Evolutionary conservation across 2,888 invertebrate genomes (phyloP).

Genomic region (Aphrophora alni): DNA sequence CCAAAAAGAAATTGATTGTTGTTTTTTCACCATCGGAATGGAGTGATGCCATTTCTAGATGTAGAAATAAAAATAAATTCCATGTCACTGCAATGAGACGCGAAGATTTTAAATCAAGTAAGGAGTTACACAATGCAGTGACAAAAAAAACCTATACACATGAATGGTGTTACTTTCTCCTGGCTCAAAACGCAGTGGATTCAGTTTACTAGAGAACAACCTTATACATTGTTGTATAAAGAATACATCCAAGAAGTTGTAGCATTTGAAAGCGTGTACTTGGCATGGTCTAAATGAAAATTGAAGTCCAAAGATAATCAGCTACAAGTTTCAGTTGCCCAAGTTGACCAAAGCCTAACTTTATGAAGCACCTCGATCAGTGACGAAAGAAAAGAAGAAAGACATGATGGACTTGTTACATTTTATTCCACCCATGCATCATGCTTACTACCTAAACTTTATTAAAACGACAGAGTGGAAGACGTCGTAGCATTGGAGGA

Average conservation of each 20-base stretch:
- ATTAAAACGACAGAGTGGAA: not conserved
- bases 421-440: slow-evolving; percentile 2
- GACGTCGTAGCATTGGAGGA: not conserved
- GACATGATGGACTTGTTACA: slow-evolving; percentile 10
- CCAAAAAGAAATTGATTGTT: not conserved
- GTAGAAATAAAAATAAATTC: not conserved
- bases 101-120: slow-evolving; percentile 16
- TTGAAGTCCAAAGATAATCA: not conserved
- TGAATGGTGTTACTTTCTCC: not conserved
- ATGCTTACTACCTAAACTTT: not conserved
- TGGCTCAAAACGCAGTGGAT: slow-evolving; percentile 25
- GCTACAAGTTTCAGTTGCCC: not conserved
- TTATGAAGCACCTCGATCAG: not conserved
- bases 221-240: slow-evolving; percentile 8
- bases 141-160: no score
- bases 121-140: no score
- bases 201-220: not conserved
- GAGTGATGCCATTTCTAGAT: not conserved
- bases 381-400: slow-evolving; percentile 15
- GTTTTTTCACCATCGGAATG: not conserved
- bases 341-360: not conserved
- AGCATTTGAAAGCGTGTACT: not conserved
- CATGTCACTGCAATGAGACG: slow-evolving; percentile 7
- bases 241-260: slow-evolving; percentile 12
- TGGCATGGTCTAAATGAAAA: not conserved